Conservation (phyloP, 2,113 vertebrate genomes). For the Ailurus styani region DNA sequence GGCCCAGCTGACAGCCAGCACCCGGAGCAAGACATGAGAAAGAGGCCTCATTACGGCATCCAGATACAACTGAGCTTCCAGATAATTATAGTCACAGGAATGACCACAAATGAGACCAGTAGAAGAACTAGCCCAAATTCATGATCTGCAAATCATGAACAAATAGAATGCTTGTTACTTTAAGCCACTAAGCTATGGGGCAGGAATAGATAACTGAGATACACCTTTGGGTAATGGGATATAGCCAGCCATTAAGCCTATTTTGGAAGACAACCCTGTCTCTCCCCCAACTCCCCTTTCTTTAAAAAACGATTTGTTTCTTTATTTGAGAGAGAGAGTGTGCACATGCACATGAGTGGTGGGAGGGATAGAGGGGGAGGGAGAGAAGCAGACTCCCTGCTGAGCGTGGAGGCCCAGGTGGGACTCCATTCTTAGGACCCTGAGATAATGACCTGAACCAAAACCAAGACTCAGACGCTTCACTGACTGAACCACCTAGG, state of each 20-base stretch:
- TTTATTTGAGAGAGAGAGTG: not conserved
- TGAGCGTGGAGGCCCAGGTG: not conserved
- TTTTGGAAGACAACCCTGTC: not conserved
- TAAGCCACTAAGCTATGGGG: not conserved
- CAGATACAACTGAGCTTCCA: not conserved
- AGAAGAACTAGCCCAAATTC: not conserved
- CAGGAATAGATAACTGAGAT: not conserved
- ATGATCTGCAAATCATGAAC: not conserved
- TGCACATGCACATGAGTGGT: not conserved
- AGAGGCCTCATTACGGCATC: not conserved
- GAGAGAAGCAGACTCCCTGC: not conserved
- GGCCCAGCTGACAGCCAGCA: not conserved
- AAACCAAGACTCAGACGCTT: not conserved
- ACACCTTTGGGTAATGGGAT: not conserved
- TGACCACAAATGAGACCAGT: not conserved
- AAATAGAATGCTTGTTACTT: not conserved
- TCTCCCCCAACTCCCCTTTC: not conserved
- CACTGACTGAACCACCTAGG: not conserved
- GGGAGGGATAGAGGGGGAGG: not conserved
- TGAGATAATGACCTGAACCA: not conserved
- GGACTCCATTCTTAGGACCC: not conserved
- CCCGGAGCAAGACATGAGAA: not conserved
- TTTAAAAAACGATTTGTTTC: not conserved
- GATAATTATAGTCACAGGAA: not conserved
- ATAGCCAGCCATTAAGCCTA: not conserved